Base-by-base conservation (phyloP, 2,797 vertebrate species). In the Champsocephalus gunnari region DNA sequence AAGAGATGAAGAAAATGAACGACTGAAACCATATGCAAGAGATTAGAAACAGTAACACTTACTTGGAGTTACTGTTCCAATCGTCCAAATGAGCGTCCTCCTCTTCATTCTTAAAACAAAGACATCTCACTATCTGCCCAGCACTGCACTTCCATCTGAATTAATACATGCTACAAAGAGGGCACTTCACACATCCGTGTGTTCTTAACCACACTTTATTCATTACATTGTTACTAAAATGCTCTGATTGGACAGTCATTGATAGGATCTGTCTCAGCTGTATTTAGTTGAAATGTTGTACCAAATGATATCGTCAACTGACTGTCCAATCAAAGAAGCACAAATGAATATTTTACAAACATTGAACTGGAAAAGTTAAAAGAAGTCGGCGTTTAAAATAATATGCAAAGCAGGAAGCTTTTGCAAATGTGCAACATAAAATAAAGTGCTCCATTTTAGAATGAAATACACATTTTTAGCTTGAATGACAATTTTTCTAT, bases 101-200 rank as follows among this genome's bases (percentile, higher is more conserved):
- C 0, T 93, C 94, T 21, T 95, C 92, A 14, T 80, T 92, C 95
- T 95, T 84, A n/a, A 89, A 55, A 51, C 34, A 38, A 38, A 38
- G 34, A 12, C 19, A 1, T 1, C 11, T 12, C 24, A 60, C 5
- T 38, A 69, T 8, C 45, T 17, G 10, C 21, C 63, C 21, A 57
- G 4, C 13, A 17, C 17, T 53, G 24, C 9, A 32, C 21, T 9
- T 2, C 24, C 14, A 56, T n/a, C 11, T 32, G 10, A 59, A 44
- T 24, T 19, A 19, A 19, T 5, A 48, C 64, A 47, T 14, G 14
- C 21, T 38, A 24, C 17, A 48, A 28, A n/a, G 32, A 19, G 28
- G 5, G 57, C 13, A 10, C 12, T 10, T 60, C 56, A 60, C 14
- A 24, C 14, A 8, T 13, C 41, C 21, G 12, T 34, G n/a, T 8